Conservation (phyloP, 2,113 vertebrate genomes). For the Desmodus rotundus region DNA sequence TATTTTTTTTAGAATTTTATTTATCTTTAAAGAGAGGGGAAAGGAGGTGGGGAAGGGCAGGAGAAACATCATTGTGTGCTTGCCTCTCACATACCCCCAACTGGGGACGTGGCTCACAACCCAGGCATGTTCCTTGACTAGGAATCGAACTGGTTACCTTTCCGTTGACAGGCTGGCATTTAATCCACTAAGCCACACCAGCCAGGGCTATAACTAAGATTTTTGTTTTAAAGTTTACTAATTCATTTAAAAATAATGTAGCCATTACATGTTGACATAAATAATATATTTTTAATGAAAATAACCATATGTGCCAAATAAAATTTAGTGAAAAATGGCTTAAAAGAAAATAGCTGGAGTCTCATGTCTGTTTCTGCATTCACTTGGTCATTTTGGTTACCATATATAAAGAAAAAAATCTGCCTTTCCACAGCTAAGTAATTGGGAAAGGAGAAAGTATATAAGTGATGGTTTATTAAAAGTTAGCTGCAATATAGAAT, state of each 20-base stretch:
- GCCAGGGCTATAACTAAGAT: neutral
- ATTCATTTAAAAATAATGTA: neutral
- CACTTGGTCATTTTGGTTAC: neutral
- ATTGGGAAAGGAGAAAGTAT: neutral
- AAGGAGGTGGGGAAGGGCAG: too few relatives aligned
- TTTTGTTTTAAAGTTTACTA: neutral
- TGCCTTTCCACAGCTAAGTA: neutral
- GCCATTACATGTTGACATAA: neutral
- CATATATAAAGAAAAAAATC: constrained; percentile 15
- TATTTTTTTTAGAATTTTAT: too few relatives aligned
- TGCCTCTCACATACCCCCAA: too few relatives aligned
- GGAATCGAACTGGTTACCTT: too few relatives aligned
- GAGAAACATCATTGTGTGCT: too few relatives aligned
- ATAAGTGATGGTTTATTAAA: constrained; percentile 20
- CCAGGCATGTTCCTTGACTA: too few relatives aligned
- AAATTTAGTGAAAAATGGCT: neutral
- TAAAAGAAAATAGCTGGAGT: neutral
- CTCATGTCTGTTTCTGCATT: neutral
- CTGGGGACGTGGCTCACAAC: too few relatives aligned
- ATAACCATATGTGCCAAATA: neutral
- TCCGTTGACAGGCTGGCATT: too few relatives aligned
- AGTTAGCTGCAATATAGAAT: neutral
- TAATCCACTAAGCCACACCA: too few relatives aligned
- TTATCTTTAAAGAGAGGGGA: too few relatives aligned
- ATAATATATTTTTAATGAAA: neutral